Evolutionary conservation across 2,888 invertebrate genomes (phyloP), one percentile per base, ranked within the genome.

Genomic region (Ophion ventricosus): DNA sequence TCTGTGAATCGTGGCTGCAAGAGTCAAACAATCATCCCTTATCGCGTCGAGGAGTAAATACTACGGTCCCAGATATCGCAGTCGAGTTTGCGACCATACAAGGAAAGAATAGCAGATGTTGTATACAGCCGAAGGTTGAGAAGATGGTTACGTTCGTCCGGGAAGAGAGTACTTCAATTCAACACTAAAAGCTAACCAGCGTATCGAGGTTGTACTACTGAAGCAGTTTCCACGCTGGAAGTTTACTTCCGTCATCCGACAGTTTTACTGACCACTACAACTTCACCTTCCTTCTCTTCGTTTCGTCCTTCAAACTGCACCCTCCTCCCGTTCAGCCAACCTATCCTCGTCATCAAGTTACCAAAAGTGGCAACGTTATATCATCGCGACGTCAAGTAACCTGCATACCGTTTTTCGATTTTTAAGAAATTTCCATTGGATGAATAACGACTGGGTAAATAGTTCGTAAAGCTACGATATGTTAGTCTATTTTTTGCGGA

Each of bases 21-120:
- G 54, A 78, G 80, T 80, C 83, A 70, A 80, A 85, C 85, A 83
- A 85, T 85, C 83, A 85, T 80, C 77, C 78, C 74, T 83, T 83
- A 85, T 85, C 83, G 64, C 74, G 80, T 74, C 56, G 64, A 43
- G 74, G 49, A 74, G 85, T 80, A 83, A 85, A 85, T 78, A 85
- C 74, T 75, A 57, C 17, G 73, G 73, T 64, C 29, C 54, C 61
- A 66, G 69, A 80, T 83, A 78, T 40, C 70, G 57, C 64, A 43
- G 54, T n/a, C n/a, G 40, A 83, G 81, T 84, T 81, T 84, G 78
- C 73, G 66, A 63, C 78, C 76, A 78, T 66, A 80, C 77, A 73
- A 77, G 66, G 59, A 74, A 63, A 64, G 57, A 69, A 74, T 80
- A 56, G 25, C 29, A 35, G 23, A 78, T 43, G 25, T 29, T 11